phyloP scores from a whole-genome alignment of 2,888 invertebrate genomes.

The Ornithoptera alexandrae region DNA sequence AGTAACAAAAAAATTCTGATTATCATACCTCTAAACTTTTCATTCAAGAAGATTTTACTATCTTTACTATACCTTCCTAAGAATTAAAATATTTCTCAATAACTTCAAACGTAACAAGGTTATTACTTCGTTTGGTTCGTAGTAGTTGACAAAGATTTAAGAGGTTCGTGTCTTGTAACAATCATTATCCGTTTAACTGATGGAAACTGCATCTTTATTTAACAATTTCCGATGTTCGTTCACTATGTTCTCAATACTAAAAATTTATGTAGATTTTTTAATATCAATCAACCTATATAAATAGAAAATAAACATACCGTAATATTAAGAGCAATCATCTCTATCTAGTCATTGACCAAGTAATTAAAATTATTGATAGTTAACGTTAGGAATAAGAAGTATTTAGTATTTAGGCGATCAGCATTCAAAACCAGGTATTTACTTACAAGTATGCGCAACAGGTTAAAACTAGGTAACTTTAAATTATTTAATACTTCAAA shows the following conservation, averaged over 20 bases:
- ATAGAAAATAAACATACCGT: not conserved
- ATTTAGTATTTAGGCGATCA: too few species aligned
- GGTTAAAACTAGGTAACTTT: too few species aligned
- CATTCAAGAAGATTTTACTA: too few species aligned
- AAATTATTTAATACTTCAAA: too few species aligned
- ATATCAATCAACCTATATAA: not conserved
- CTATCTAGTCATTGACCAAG: too few species aligned
- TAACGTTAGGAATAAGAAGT: too few species aligned
- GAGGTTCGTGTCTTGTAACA: conserved; percentile 13
- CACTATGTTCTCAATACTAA: not conserved
- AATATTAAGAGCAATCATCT: not conserved
- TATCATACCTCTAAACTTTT: not conserved
- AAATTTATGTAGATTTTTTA: not conserved
- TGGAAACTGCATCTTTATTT: conserved; percentile 10
- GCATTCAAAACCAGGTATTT: too few species aligned
- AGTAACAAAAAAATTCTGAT: too few species aligned
- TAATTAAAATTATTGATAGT: too few species aligned
- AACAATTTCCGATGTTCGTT: conserved; percentile 8
- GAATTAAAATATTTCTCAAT: conserved; percentile 14
- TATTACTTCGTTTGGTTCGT: conserved; percentile 9
- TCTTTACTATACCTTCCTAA: not conserved
- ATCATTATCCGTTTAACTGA: conserved; percentile 16
- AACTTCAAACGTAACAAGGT: conserved; percentile 1
- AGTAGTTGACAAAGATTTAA: conserved; percentile 9
- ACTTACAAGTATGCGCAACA: too few species aligned